Evolutionary conservation across 2,797 vertebrate species (phyloP).

Genomic region (Heterohyrax brucei): DNA sequence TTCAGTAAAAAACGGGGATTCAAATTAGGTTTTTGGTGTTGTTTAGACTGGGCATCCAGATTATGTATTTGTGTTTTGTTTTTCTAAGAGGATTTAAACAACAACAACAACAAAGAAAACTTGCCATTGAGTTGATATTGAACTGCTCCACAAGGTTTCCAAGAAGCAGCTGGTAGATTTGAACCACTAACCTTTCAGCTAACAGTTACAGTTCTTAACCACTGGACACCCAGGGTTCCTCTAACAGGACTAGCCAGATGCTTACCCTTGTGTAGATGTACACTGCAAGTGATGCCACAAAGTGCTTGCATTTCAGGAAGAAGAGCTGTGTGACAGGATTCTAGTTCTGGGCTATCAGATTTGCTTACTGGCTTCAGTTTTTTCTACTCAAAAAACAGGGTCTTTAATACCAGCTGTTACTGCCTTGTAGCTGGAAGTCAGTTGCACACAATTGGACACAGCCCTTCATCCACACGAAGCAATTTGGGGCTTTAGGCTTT

Average conservation of each 20-base stretch:
- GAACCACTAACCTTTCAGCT: too few species aligned
- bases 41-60: neutral
- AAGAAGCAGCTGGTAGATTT: too few species aligned
- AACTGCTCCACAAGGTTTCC: too few species aligned
- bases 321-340: neutral
- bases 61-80: neutral
- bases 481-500: neutral
- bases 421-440: neutral
- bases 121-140: too few species aligned
- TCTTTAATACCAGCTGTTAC: neutral
- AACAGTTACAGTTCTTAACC: too few species aligned
- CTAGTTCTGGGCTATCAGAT: neutral
- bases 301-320: neutral
- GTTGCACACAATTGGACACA: constrained; percentile 21
- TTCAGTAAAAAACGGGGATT: constrained; percentile 57
- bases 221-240: neutral
- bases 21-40: constrained; percentile 47
- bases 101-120: too few species aligned
- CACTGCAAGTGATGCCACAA: neutral
- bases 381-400: neutral
- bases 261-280: neutral
- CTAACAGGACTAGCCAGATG: neutral
- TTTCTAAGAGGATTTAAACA: too few species aligned
- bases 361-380: constrained; percentile 27
- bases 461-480: constrained; percentile 39